phyloP scores from a whole-genome alignment of 2,797 vertebrate genomes.

The Syndactyla subalaris region DNA sequence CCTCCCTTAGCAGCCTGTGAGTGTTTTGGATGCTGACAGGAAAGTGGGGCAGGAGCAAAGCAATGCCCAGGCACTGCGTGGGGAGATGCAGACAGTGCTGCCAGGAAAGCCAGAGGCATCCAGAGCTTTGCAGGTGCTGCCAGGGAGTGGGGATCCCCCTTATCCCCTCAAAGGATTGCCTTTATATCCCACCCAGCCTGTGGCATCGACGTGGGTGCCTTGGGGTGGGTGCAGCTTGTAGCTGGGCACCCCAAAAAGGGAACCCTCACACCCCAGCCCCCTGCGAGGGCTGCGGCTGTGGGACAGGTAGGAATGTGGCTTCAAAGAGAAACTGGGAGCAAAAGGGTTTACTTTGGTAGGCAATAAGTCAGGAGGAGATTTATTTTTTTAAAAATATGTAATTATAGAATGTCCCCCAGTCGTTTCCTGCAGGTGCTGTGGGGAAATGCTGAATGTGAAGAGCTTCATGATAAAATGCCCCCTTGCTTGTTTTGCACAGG shows the following conservation, averaged over 20 bases:
- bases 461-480: background rate
- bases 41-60: background rate
- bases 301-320: background rate
- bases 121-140: background rate
- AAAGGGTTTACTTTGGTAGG: conserved; percentile 17
- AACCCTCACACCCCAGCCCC: background rate
- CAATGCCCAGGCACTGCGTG: background rate
- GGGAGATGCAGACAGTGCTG: background rate
- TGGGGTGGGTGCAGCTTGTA: fast-evolving
- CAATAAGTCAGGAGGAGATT: conserved; percentile 60
- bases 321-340: background rate
- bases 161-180: background rate
- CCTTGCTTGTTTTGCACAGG: conserved; percentile 55
- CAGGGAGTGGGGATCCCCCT: background rate
- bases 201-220: fast-evolving
- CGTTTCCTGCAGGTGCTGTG: background rate
- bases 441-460: conserved; percentile 30
- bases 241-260: background rate
- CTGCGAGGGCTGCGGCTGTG: fast-evolving
- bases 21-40: background rate
- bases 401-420: background rate
- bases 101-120: background rate
- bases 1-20: background rate
- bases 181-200: background rate
- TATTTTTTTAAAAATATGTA: conserved; percentile 57